Evolutionary conservation across 2,888 invertebrate species (phyloP).

Genomic region (Hemaris fuciformis): DNA sequence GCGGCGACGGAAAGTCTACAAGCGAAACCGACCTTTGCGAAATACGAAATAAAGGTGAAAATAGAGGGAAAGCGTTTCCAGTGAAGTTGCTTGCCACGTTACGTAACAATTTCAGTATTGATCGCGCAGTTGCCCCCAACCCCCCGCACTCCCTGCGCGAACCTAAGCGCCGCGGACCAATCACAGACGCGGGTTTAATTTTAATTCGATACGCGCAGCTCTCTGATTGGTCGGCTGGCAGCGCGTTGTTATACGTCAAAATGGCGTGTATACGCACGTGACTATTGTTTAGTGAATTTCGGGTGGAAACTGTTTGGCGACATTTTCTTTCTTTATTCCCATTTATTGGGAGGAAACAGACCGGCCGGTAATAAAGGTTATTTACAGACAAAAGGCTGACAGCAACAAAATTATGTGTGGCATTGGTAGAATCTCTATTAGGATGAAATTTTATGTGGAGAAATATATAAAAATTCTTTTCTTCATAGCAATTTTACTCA

Average conservation of each 20-base stretch:
- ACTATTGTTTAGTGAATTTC: slow-evolving; percentile 8
- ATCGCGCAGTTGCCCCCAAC: neutral
- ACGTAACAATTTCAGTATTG: slow-evolving; percentile 8
- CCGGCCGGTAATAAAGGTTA: neutral
- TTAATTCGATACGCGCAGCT: neutral
- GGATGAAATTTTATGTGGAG: no score
- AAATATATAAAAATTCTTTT: no score
- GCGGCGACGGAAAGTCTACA: neutral
- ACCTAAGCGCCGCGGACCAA: neutral
- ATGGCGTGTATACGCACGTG: slow-evolving; percentile 9
- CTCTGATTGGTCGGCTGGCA: neutral
- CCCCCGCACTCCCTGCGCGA: neutral
- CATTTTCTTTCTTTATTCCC: slow-evolving; percentile 8
- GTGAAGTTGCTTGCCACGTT: neutral
- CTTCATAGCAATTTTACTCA: no score
- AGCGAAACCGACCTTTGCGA: neutral
- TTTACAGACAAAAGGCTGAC: neutral
- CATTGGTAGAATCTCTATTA: no score
- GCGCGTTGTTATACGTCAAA: slow-evolving; percentile 5
- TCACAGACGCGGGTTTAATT: slow-evolving; percentile 2
- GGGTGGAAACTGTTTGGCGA: neutral
- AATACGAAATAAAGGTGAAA: neutral
- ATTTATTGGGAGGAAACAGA: neutral
- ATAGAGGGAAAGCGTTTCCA: neutral
- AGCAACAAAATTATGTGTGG: no score